Evolutionary conservation across 2,113 vertebrate species (phyloP).

Genomic region (Progne subis): DNA sequence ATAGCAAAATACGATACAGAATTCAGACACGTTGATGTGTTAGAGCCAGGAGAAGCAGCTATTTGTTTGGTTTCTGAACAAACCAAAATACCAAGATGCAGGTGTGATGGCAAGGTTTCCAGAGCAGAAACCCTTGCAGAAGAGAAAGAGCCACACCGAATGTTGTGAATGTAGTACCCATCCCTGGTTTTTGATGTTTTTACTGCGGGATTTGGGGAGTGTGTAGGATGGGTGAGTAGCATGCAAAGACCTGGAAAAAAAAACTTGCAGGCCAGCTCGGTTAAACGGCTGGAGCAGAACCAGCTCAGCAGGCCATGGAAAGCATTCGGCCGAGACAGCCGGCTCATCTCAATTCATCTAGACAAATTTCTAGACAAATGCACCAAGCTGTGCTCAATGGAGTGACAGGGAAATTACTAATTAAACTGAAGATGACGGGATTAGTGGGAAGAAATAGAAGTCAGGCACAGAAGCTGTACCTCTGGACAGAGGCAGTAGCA

Average conservation of each 20-base stretch:
- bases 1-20: not conserved
- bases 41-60: not conserved
- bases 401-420: conserved; percentile 26
- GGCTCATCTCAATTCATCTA: conserved; percentile 42
- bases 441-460: conserved; percentile 24
- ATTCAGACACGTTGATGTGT: fast-evolving
- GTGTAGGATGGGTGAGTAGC: not conserved
- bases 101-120: not conserved
- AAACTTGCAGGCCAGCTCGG: not conserved
- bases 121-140: not conserved
- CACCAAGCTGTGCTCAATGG: conserved; percentile 39
- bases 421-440: conserved; percentile 48
- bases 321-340: not conserved
- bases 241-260: not conserved
- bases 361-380: conserved; percentile 46
- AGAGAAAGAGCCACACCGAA: not conserved
- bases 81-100: not conserved
- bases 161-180: not conserved
- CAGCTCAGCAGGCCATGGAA: not conserved
- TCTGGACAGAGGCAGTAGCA: not conserved
- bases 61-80: not conserved
- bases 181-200: not conserved
- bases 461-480: not conserved
- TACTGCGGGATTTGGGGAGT: not conserved
- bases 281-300: not conserved